Percentiles rank a stretch among this genome's conserved stretches.
These are phyloP conservation scores for Synanceia verrucosa DNA, from an alignment of 2,797 vertebrate species.

Conservation along the genomic window DNA sequence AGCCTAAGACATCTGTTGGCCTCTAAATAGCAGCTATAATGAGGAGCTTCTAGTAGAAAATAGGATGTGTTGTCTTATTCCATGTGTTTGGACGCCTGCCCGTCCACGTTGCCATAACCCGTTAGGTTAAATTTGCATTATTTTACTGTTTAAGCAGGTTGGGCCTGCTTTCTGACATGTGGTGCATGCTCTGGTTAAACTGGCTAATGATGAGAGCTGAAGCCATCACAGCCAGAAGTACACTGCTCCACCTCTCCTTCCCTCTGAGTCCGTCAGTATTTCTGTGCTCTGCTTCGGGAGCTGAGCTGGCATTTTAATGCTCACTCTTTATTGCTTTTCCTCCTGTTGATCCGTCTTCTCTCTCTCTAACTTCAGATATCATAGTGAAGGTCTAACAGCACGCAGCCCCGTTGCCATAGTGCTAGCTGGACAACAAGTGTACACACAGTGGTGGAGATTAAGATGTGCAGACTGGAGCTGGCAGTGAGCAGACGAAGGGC, in stretches of 20 bases:
- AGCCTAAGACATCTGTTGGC: slow-evolving; percentile 16
- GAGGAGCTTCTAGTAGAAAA: neutral
- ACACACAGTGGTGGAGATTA: slow-evolving; percentile 74
- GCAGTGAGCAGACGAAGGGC: slow-evolving; percentile 25
- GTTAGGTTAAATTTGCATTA: slow-evolving; percentile 8
- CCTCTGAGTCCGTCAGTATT: slow-evolving; percentile 6
- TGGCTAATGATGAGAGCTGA: slow-evolving; percentile 26
- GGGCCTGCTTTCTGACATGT: slow-evolving; percentile 2
- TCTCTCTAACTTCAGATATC: slow-evolving; percentile 49
- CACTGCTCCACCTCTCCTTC: slow-evolving; percentile 24
- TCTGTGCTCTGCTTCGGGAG: slow-evolving; percentile 24
- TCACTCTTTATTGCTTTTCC: slow-evolving; percentile 53
- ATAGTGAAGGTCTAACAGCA: slow-evolving; percentile 34
- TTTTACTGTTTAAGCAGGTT: slow-evolving; percentile 1
- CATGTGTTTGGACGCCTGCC: slow-evolving; percentile 31
- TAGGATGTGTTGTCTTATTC: neutral
- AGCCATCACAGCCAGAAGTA: slow-evolving; percentile 11
- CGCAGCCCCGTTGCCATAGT: slow-evolving; percentile 67
- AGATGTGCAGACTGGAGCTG: slow-evolving; percentile 54
- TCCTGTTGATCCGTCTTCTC: slow-evolving; percentile 19
- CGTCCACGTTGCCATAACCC: neutral
- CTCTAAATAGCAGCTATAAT: neutral
- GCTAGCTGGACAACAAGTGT: slow-evolving; percentile 71
- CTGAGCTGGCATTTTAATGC: slow-evolving; percentile 43
- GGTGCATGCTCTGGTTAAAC: neutral